Conservation (phyloP, 23 tunicate genomes). For the Phallusia fumigata region DNA sequence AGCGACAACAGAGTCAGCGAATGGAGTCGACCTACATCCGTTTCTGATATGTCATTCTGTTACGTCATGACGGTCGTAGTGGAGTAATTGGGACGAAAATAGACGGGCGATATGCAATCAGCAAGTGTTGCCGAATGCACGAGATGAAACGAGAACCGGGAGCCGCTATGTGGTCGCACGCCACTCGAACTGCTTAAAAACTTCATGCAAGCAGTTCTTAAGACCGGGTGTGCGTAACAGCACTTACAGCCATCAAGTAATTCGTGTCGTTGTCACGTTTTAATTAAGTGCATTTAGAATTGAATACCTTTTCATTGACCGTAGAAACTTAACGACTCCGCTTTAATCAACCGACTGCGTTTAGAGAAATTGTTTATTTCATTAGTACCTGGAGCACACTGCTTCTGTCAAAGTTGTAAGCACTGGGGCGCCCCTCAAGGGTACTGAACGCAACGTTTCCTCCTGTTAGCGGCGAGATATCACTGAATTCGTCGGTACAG, state of each 20-base stretch:
- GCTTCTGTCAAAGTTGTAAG: slow-evolving; percentile 89
- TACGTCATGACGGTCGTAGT: not conserved
- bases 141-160: not conserved
- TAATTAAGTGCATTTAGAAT: no score
- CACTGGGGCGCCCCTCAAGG: slow-evolving; percentile 95
- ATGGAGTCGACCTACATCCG: not conserved
- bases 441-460: slow-evolving; percentile 97
- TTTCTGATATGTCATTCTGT: slow-evolving; percentile 5
- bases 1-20: not conserved
- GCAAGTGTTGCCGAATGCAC: not conserved
- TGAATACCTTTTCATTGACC: no score
- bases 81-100: slow-evolving; percentile 8
- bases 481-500: slow-evolving; percentile 90
- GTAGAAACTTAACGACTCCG: no score
- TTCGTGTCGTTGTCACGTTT: no score
- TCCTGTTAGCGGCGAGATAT: slow-evolving; percentile 96
- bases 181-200: not conserved
- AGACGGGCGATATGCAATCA: not conserved
- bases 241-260: no score
- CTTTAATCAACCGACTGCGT: no score
- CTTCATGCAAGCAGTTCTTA: not conserved
- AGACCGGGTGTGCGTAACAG: no score
- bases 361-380: not conserved
- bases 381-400: slow-evolving; percentile 73
- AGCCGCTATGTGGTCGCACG: not conserved